Percentiles rank a stretch among this genome's conserved stretches.
Evolutionary conservation across 1,140 invertebrate genomes (phyloP).

Genomic region (Aphaenogaster rudis): DNA sequence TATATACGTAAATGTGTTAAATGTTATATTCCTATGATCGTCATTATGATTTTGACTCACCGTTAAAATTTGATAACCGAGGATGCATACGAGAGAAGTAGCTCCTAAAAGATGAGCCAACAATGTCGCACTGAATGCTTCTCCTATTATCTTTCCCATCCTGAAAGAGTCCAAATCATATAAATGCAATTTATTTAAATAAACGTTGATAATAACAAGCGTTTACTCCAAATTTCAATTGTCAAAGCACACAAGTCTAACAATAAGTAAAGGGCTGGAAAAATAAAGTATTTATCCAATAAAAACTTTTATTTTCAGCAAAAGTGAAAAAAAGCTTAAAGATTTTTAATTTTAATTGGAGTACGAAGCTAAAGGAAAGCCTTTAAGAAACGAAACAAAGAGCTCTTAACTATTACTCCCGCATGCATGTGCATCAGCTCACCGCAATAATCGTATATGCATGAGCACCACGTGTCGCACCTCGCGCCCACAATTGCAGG

Average conservation of each 20-base stretch:
- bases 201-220: background rate
- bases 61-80: conserved; percentile 81
- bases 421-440: conserved; percentile 11
- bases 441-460: conserved; percentile 79
- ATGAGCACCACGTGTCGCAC: conserved; percentile 70
- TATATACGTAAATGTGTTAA: background rate
- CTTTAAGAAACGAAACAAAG: background rate
- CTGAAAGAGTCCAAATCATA: conserved; percentile 67
- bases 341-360: background rate
- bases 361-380: background rate
- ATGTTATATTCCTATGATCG: background rate
- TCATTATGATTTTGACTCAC: conserved; percentile 59
- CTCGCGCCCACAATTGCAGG: conserved; percentile 57
- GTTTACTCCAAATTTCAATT: background rate
- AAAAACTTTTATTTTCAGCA: background rate
- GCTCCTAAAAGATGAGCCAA: conserved; percentile 78
- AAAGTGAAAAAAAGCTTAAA: conserved; percentile 24
- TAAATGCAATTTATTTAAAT: background rate
- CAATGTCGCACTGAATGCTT: conserved; percentile 78
- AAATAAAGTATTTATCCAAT: background rate
- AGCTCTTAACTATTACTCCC: background rate
- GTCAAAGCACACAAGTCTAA: background rate
- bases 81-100: conserved; percentile 78
- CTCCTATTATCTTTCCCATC: conserved; percentile 76
- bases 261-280: background rate